Evolutionary conservation across 2,888 invertebrate genomes (phyloP), one percentile per base, ranked within the genome.

Genomic region (Rhimphoctona megacephalus): DNA sequence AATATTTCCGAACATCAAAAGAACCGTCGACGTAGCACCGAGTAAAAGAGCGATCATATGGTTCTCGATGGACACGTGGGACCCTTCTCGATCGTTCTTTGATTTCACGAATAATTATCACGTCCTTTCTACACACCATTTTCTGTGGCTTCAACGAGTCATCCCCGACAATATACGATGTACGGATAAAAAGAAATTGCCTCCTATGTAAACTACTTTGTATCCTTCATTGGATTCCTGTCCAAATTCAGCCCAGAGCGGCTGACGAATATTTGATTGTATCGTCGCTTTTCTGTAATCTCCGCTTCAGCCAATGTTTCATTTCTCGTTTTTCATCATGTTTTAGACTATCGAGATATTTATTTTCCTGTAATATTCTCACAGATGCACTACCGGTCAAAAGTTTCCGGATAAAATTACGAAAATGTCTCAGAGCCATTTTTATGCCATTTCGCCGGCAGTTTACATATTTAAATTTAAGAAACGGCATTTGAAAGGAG

Each of bases 51-150:
- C 64, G 33, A 64, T 66, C 67, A 52, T 64, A 69, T 61, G 49
- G 76, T 77, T 83, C 88, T 90, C 91, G 91, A 91, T 92, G 85
- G 87, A 88, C 87, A 61, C 67, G 81, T 81, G 88, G 88, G 85
- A 85, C 43, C 52, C 46, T 33, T 85, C 85, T 85, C 90, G 86
- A 88, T 88, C 87, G 90, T 92, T 91, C 90, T 90, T 92, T 90
- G 89, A 90, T 90, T 81, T 90, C 89, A 89, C 90, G 89, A 88
- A 91, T 92, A 92, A 93, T 93, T 92, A 92, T 91, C 88, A 90
- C 89, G 92, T 93, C 92, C 86, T 91, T 93, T 89, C 67, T 54
- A 52, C 76, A 85, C 66, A 81, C 84, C 80, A 88, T 89, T 90
- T 90, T 93, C 92, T 92, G 91, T 89, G 90, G 91, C 89, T 57